Percentiles rank a stretch among this genome's conserved stretches.
Evolutionary conservation across 2,113 vertebrate species (phyloP).

Genomic region (Leuciscus idus): DNA sequence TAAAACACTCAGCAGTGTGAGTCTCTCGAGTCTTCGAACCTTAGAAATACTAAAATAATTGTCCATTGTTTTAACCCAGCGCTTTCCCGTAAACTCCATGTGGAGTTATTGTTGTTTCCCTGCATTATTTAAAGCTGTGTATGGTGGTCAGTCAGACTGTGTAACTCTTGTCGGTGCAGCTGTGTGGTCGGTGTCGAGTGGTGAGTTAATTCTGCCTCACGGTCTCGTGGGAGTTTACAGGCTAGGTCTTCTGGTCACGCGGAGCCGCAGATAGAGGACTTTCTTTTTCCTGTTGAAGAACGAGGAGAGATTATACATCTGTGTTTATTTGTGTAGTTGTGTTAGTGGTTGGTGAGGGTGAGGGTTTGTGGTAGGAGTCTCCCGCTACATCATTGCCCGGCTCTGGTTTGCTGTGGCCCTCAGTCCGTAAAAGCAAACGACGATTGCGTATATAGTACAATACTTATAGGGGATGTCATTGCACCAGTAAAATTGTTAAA

Average conservation of each 20-base stretch:
- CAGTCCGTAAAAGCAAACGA: neutral
- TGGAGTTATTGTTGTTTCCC: neutral
- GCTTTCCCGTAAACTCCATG: neutral
- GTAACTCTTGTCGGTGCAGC: neutral
- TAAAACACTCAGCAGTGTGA: neutral
- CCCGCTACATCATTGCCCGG: neutral
- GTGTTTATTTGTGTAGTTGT: constrained; percentile 4
- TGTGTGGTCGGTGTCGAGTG: neutral
- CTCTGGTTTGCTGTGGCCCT: neutral
- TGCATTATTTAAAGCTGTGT: neutral
- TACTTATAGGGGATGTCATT: too few species aligned
- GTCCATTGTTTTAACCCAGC: neutral
- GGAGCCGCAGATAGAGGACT: neutral
- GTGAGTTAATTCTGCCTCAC: neutral
- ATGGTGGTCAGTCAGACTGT: neutral
- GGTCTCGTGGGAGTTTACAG: neutral
- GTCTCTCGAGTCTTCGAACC: neutral
- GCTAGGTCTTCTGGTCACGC: neutral
- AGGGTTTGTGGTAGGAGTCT: neutral
- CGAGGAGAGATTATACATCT: neutral
- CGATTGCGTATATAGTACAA: neutral
- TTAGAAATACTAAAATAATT: neutral
- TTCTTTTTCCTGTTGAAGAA: neutral
- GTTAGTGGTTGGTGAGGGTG: constrained; percentile 1
- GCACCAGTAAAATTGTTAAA: neutral